phyloP scores from a whole-genome alignment of 2,797 vertebrate genomes.

The Anguilla pacifica region DNA sequence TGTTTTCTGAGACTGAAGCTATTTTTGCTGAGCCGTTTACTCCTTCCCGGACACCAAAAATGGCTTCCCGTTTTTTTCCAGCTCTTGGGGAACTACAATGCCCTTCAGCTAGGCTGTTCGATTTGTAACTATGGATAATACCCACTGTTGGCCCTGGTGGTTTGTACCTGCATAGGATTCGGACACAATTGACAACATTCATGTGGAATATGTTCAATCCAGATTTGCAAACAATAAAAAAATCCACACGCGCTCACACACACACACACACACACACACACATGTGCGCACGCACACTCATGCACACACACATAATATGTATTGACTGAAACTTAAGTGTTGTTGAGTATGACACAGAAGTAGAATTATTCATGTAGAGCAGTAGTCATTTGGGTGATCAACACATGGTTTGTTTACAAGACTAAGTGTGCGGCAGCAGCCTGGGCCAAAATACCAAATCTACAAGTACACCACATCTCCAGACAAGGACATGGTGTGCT shows the following conservation, averaged over 20 bases:
- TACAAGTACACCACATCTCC: background rate
- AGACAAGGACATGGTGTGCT: conserved; percentile 11
- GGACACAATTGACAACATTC: background rate
- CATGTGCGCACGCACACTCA: no score
- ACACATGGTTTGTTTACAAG: no score
- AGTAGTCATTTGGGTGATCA: background rate
- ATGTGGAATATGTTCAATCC: background rate
- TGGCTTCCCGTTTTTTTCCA: background rate
- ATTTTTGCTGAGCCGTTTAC: conserved; percentile 2
- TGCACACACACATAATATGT: background rate
- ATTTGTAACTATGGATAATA: background rate
- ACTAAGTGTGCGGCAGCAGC: background rate
- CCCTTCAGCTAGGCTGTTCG: background rate
- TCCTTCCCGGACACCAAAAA: background rate
- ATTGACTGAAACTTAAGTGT: background rate
- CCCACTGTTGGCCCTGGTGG: background rate
- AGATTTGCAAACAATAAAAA: background rate
- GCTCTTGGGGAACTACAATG: background rate
- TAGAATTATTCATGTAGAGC: background rate
- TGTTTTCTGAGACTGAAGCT: background rate
- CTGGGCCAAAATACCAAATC: background rate
- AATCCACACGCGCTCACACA: no score
- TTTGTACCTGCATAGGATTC: background rate
- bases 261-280: background rate
- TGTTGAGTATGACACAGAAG: background rate